Conservation (phyloP, 2,113 vertebrate species). For the Istiophorus platypterus region DNA sequence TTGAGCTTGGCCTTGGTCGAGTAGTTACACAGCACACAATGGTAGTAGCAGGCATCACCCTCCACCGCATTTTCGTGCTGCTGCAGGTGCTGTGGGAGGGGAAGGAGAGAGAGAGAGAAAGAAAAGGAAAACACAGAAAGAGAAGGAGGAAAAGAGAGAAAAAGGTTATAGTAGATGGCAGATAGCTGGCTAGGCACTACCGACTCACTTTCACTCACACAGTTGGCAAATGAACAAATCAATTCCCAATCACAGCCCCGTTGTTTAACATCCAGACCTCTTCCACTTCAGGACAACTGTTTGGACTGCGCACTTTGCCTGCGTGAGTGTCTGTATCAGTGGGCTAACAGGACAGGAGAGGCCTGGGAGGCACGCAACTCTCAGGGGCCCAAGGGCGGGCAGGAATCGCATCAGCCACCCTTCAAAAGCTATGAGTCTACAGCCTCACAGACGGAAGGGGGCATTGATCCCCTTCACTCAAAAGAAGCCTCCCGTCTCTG, state of each 20-base stretch:
- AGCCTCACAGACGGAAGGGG: constrained; percentile 80
- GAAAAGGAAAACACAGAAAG: constrained; percentile 26
- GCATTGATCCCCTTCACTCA: constrained; percentile 92
- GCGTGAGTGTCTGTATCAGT: constrained; percentile 74
- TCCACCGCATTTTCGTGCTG: constrained; percentile 95
- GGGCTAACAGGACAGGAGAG: constrained; percentile 80
- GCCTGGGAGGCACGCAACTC: constrained; percentile 70
- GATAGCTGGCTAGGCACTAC: constrained; percentile 74
- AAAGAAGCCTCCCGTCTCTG: constrained; percentile 83
- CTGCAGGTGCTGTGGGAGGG: constrained; percentile 92
- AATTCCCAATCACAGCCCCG: constrained; percentile 84
- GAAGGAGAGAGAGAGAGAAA: constrained; percentile 45
- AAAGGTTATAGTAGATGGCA: constrained; percentile 77
- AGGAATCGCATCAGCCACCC: constrained; percentile 74
- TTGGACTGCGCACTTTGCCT: constrained; percentile 77
- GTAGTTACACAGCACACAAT: constrained; percentile 96
- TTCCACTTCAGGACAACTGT: constrained; percentile 79
- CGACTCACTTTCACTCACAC: constrained; percentile 83
- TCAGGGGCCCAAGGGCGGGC: constrained; percentile 64
- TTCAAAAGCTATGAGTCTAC: constrained; percentile 69
- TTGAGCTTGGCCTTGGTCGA: constrained; percentile 99
- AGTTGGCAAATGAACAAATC: constrained; percentile 86
- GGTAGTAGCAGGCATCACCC: constrained; percentile 97
- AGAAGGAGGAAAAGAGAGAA: constrained; percentile 54
- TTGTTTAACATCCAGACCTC: constrained; percentile 85